These are phyloP conservation scores for Boleophthalmus pectinirostris DNA, from an alignment of 2,113 vertebrate species.

Conservation along the genomic window DNA sequence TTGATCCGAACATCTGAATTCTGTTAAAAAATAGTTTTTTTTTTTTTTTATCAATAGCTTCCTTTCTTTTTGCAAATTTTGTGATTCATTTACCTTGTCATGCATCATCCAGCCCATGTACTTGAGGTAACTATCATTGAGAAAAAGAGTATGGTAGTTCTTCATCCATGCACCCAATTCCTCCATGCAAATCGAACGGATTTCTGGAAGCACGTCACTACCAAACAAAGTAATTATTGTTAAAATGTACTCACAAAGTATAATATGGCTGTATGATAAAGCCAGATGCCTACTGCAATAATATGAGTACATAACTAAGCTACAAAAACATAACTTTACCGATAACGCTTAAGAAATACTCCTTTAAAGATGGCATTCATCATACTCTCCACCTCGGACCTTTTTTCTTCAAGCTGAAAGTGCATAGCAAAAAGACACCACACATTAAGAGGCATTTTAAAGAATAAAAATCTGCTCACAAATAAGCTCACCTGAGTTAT, in stretches of 20 bases:
- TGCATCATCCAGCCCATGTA: constrained; percentile 91
- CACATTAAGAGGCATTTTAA: background rate
- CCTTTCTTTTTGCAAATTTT: background rate
- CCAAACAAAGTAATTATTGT: background rate
- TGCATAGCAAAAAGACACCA: constrained; percentile 9
- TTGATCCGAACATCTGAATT: constrained; percentile 87
- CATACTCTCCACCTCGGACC: constrained; percentile 84
- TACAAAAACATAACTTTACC: constrained; percentile 65
- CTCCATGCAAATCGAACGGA: constrained; percentile 86
- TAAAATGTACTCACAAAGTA: background rate
- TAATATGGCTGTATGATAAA: background rate
- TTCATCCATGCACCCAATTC: constrained; percentile 88
- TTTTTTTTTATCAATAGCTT: too few species aligned
- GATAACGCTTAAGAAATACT: constrained; percentile 86
- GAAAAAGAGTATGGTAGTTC: constrained; percentile 80
- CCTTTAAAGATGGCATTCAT: constrained; percentile 89
- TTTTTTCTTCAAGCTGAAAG: constrained; percentile 83
- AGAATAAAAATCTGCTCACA: background rate
- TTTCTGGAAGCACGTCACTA: constrained; percentile 88
- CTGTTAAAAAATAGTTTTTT: constrained; percentile 59
- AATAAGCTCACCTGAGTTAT: constrained; percentile 77
- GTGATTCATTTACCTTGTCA: constrained; percentile 79
- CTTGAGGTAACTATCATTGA: constrained; percentile 89
- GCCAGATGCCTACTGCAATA: background rate
- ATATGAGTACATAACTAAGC: background rate